phyloP scores from a whole-genome alignment of 2,888 invertebrate species.

The Cephus sareptanus region DNA sequence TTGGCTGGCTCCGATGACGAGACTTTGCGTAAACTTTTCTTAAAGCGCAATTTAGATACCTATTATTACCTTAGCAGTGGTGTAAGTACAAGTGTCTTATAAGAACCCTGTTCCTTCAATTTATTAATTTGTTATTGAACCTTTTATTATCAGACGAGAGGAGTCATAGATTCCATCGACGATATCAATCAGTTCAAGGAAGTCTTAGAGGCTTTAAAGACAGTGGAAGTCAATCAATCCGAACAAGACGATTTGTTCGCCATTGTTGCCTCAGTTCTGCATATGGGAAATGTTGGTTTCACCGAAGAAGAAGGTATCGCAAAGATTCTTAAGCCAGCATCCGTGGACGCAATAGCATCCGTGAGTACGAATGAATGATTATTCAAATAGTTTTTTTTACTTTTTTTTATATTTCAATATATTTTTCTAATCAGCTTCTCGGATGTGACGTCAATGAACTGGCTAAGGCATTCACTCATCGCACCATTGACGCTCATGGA shows the following conservation, averaged over 20 bases:
- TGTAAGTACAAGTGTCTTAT: constrained; percentile 67
- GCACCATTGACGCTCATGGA: constrained; percentile 87
- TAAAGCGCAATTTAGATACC: constrained; percentile 76
- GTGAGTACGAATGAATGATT: constrained; percentile 66
- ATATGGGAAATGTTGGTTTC: constrained; percentile 89
- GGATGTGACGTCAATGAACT: constrained; percentile 77
- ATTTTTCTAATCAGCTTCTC: constrained; percentile 59
- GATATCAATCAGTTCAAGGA: constrained; percentile 78
- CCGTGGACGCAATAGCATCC: constrained; percentile 75
- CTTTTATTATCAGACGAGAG: constrained; percentile 62
- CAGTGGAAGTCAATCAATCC: constrained; percentile 78
- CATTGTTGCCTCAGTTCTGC: constrained; percentile 86
- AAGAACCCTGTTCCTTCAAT: not conserved
- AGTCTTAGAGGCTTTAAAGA: constrained; percentile 79
- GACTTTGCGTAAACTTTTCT: constrained; percentile 73
- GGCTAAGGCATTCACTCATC: constrained; percentile 80
- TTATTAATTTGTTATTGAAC: not conserved
- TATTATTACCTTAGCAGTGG: constrained; percentile 84
- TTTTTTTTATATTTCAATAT: not conserved
- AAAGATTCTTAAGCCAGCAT: constrained; percentile 75
- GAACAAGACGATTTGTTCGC: constrained; percentile 83
- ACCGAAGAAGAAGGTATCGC: constrained; percentile 79
- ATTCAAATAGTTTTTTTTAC: not conserved
- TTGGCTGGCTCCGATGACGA: constrained; percentile 79
- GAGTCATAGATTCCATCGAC: constrained; percentile 65